Base-by-base conservation (phyloP, 2,797 vertebrate species). In the Catostomus latipinnis region DNA sequence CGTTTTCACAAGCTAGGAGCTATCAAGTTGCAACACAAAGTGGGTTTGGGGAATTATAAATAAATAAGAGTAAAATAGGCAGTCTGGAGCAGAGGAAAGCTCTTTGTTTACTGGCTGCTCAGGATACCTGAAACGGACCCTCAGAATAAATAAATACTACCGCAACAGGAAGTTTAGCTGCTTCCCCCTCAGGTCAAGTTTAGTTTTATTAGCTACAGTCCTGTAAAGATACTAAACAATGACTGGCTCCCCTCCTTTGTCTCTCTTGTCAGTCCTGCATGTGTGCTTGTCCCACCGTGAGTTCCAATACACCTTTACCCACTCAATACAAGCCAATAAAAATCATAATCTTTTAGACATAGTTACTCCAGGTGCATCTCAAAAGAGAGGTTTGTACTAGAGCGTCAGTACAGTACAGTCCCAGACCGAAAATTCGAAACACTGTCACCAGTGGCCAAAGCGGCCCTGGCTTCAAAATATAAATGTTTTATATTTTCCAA, bases 161-260 rank as follows among this genome's bases (percentile, higher is more conserved):
- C 74, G 85, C 88, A 89, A 91, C 92, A 94, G 93, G 93, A 94
- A 93, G 92, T 94, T 92, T 89, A 93, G 90, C 89, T 85, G 81
- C 90, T 87, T 88, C 85, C 91, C 2, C 93, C 92, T 82, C 88
- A 86, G 91, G 92, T 90, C 88, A 89, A 81, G 89, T 91, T 91
- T 86, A 88, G 87, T 92, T 93, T 93, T 93, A 94, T 94, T 92
- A 94, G 90, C 89, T 90, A 86, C 92, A 93, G 92, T 92, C 90
- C 89, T 92, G 89, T 88, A 90, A 88, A 94, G 92, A 93, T 88
- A 92, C 87, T 88, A 90, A 91, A 92, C 90, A 90, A 87, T 85
- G 84, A 91, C 69, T 75, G 54, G 74, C 70, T 63, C 75, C 78
- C 71, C 77, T 65, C 80, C 73, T 71, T n/a, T 78, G 65, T 34